Conservation (phyloP, 2,113 vertebrate species). For the Plestiodon gilberti region DNA sequence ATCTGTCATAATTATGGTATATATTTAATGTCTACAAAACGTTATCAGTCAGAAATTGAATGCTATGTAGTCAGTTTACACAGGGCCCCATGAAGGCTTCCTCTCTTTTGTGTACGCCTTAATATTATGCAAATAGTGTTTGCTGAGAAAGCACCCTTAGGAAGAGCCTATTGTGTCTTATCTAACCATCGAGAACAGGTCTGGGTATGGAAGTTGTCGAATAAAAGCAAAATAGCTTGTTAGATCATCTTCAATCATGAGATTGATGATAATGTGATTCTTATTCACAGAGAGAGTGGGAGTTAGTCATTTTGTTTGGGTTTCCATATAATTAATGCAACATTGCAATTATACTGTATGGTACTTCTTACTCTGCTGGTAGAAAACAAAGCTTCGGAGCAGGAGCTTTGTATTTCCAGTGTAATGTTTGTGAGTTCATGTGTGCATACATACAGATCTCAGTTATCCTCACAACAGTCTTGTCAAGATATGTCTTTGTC, state of each 20-base stretch:
- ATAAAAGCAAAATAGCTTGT: slow-evolving; percentile 51
- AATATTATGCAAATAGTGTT: not conserved
- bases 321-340: slow-evolving; percentile 71
- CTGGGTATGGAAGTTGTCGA: slow-evolving; percentile 32
- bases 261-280: slow-evolving; percentile 40
- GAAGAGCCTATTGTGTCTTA: slow-evolving; percentile 1
- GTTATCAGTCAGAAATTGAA: not conserved
- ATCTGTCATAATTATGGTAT: not conserved
- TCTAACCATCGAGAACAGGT: slow-evolving; percentile 35
- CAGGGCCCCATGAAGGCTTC: not conserved
- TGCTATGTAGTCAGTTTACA: not conserved
- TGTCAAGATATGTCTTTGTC: not conserved
- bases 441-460: not conserved
- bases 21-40: not conserved
- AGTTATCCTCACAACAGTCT: not conserved
- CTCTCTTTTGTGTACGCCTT: not conserved
- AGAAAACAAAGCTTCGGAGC: slow-evolving; percentile 42
- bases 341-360: slow-evolving; percentile 57
- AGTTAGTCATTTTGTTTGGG: slow-evolving; percentile 65
- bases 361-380: slow-evolving; percentile 57
- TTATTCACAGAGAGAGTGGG: slow-evolving; percentile 58
- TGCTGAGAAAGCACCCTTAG: slow-evolving; percentile 13
- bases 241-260: slow-evolving; percentile 38
- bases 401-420: slow-evolving; percentile 37
- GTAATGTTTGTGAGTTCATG: slow-evolving; percentile 12